Evolutionary conservation across 2,888 invertebrate species (phyloP), one percentile per base, ranked within the genome.

Genomic region (Matsumyia berberina): DNA sequence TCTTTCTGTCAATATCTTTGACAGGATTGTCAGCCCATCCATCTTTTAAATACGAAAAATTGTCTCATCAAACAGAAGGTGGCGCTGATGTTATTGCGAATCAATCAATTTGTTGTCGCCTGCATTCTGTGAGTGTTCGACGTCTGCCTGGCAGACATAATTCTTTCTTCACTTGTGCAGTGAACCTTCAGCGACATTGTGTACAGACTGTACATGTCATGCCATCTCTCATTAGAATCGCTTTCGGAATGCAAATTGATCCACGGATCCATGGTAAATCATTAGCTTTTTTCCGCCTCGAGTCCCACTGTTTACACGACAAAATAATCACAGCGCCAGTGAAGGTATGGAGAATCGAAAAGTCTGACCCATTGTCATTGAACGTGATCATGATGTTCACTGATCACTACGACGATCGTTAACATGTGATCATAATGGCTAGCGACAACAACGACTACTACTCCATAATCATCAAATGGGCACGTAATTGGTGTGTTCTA

Each of bases 401-500:
- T 35, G 70, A 57, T 70, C 57, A 46, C 35, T 35, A 4, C 12
- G 17, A n/a, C 31, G 53, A 31, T 17, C 19, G 46, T 31, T 12
- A 35, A 31, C 46, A 58, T 33, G 29, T 57, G 33, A 49, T 39
- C 55, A 44, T 44, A 19, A 24, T 46, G 69, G 11, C 57, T 46
- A 12, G n/a, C 39, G 5, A 42, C 39, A n/a, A n/a, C 31, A 5
- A 12, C 24, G 6, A 19, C 51, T 35, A 19, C 67, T 24, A 24
- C 24, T 24, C 24, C n/a, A n/a, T n/a, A n/a, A n/a, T 74, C 67
- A 46, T 62, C 49, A 64, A 74, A 74, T 69, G 64, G 44, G 60
- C 76, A 82, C 77, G 76, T 82, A 82, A 53, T 77, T 66, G 37
- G 29, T 60, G 53, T 66, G 60, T 55, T 82, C 66, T 82, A 82